Evolutionary conservation across 2,797 vertebrate genomes (phyloP).

Genomic region (Acipenser oxyrinchus): DNA sequence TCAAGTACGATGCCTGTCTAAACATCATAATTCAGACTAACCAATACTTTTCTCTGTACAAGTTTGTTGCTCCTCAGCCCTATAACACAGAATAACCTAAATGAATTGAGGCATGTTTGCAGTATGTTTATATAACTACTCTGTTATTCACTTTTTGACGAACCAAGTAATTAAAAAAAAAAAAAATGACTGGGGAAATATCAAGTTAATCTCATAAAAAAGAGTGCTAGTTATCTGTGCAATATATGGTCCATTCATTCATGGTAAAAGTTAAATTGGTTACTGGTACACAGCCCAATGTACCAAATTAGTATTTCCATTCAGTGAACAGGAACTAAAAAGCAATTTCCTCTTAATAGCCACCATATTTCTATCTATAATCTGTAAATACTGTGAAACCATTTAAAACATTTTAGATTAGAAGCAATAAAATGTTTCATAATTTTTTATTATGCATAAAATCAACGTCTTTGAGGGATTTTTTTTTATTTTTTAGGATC

Average conservation of each 20-base stretch:
- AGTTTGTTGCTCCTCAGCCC: no score
- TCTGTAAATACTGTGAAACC: background rate
- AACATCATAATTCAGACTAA: no score
- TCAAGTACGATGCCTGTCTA: no score
- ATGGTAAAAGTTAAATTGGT: background rate
- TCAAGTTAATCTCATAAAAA: background rate
- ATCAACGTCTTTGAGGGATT: background rate
- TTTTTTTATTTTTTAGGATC: no score
- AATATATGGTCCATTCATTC: background rate
- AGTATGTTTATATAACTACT: no score
- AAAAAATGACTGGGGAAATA: background rate
- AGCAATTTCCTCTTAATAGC: slow-evolving; percentile 6
- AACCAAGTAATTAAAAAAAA: background rate
- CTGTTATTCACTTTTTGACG: background rate
- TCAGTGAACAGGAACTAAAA: slow-evolving; percentile 7
- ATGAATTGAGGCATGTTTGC: no score
- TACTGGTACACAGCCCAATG: background rate
- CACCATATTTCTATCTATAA: background rate
- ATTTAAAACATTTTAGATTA: background rate
- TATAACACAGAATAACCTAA: no score
- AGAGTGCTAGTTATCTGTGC: background rate
- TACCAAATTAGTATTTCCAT: slow-evolving; percentile 4
- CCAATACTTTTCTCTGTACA: no score
- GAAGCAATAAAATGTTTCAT: background rate
- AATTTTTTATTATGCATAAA: background rate